phyloP scores from a whole-genome alignment of 2,113 vertebrate genomes.

The Ctenodactylus gundi region DNA sequence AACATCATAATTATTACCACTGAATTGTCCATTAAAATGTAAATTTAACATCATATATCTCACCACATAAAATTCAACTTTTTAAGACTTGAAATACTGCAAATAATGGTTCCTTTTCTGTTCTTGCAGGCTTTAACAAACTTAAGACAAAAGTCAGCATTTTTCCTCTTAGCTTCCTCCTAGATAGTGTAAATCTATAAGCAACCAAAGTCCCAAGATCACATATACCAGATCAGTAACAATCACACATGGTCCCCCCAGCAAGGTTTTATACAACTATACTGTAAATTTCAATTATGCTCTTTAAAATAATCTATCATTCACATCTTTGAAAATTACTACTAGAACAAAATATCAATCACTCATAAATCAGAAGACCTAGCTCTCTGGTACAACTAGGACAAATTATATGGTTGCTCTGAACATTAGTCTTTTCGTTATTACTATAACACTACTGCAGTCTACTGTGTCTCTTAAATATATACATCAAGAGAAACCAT shows the following conservation, averaged over 20 bases:
- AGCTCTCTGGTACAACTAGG: not conserved
- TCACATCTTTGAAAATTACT: not conserved
- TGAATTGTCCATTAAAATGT: not conserved
- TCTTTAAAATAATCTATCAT: conserved; percentile 37
- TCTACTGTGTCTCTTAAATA: not conserved
- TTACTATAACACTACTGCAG: not conserved
- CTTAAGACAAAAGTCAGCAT: not conserved
- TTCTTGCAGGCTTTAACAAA: conserved; percentile 15
- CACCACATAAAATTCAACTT: not conserved
- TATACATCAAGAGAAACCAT: not conserved
- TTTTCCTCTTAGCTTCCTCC: conserved; percentile 7
- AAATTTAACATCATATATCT: conserved; percentile 17
- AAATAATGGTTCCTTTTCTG: not conserved
- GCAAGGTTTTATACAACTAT: conserved; percentile 4
- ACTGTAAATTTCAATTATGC: not conserved
- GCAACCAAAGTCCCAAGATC: not conserved
- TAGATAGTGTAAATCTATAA: not conserved
- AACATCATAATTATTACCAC: not conserved
- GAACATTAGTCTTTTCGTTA: not conserved
- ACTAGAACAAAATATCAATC: not conserved
- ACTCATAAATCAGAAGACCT: not conserved
- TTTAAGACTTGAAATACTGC: not conserved
- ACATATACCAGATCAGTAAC: not conserved
- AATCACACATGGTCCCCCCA: not conserved
- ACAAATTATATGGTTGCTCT: not conserved